Evolutionary conservation across 2,113 vertebrate species (phyloP).

Genomic region (Lamprologus ornatipinnis): DNA sequence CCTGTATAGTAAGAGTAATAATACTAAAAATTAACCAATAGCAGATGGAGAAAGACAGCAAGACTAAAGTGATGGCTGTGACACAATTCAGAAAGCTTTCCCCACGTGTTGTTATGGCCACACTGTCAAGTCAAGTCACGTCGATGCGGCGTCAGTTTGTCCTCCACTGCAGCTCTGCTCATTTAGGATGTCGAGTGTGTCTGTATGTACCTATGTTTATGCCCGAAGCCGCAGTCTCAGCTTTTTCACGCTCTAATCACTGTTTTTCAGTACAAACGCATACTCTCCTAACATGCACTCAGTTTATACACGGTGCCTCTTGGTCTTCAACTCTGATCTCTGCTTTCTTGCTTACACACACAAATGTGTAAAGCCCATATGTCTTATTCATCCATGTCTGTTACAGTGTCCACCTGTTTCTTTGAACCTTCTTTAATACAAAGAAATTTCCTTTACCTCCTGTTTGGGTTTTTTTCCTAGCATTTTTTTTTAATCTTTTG

Average conservation of each 20-base stretch:
- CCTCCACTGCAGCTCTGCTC: not conserved
- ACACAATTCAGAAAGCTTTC: constrained; percentile 3
- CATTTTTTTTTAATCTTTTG: not conserved
- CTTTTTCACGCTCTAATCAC: not conserved
- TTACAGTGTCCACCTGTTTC: not conserved
- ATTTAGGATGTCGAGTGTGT: not conserved
- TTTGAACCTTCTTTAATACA: not conserved
- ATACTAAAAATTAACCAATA: not conserved
- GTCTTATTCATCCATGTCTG: not conserved
- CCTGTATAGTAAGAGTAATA: not conserved
- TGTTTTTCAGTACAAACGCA: not conserved
- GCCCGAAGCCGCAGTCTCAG: not conserved
- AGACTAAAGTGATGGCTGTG: not conserved
- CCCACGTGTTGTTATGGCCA: constrained; percentile 18
- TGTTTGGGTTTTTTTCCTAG: not conserved
- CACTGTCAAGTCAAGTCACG: constrained; percentile 47
- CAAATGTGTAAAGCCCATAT: not conserved
- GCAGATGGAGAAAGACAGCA: not conserved
- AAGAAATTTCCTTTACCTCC: not conserved
- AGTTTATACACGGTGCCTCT: not conserved
- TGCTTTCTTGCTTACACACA: not conserved
- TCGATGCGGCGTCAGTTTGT: constrained; percentile 5
- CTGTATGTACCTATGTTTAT: not conserved
- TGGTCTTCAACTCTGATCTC: not conserved
- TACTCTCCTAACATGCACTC: not conserved